Percentiles rank a stretch among this genome's conserved stretches.
Conservation (phyloP, 1,140 invertebrate genomes). For the Macrostomum lignano region DNA sequence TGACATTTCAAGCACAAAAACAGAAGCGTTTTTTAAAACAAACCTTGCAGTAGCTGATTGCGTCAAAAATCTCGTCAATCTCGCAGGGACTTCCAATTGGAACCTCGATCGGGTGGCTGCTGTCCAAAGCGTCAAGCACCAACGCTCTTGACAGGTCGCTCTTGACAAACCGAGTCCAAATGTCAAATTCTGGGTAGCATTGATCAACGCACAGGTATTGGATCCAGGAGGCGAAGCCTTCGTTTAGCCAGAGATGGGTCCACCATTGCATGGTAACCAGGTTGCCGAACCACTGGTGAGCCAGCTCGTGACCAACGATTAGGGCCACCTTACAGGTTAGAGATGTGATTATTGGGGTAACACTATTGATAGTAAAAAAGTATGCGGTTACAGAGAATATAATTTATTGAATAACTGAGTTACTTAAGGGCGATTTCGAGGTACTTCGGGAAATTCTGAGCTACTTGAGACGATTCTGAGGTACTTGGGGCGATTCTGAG, state of each 20-base stretch:
- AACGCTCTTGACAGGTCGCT: conserved; percentile 40
- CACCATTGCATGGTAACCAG: conserved; percentile 60
- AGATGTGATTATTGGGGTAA: too few species aligned
- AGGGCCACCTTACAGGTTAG: conserved; percentile 7
- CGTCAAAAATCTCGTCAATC: conserved; percentile 29
- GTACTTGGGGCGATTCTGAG: too few species aligned
- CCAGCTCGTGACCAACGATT: conserved; percentile 59
- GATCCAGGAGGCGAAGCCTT: conserved; percentile 61
- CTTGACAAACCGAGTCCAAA: conserved; percentile 36
- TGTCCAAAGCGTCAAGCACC: conserved; percentile 45
- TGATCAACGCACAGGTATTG: conserved; percentile 43
- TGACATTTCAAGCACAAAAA: too few species aligned
- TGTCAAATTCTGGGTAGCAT: conserved; percentile 7
- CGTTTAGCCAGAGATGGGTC: conserved; percentile 68
- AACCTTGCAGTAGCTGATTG: conserved; percentile 31
- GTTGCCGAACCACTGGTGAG: conserved; percentile 33
- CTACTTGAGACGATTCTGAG: too few species aligned
- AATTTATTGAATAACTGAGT: too few species aligned
- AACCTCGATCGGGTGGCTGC: conserved; percentile 58
- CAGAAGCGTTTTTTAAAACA: too few species aligned
- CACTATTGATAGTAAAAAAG: too few species aligned
- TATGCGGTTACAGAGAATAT: too few species aligned
- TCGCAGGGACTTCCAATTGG: conserved; percentile 33
- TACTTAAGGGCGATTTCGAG: too few species aligned
- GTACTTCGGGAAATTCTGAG: too few species aligned